Conservation (phyloP, 2,888 invertebrate genomes). For the Tetragonula carbonaria region DNA sequence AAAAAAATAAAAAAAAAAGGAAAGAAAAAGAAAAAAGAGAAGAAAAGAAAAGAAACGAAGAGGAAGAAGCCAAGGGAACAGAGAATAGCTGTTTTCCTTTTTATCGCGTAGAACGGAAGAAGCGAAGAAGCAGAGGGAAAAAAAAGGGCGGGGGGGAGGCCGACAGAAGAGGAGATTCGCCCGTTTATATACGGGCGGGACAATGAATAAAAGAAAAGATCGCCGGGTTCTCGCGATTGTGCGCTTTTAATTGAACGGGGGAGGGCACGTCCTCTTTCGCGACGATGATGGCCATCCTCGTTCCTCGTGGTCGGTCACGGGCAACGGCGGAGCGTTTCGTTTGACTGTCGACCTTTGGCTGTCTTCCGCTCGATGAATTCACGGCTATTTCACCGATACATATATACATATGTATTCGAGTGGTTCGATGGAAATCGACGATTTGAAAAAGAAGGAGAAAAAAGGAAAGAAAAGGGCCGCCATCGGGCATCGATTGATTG, state of each 20-base stretch:
- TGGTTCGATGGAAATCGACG: background rate
- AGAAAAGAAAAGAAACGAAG: background rate
- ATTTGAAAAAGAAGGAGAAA: background rate
- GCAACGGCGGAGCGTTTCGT: conserved; percentile 60
- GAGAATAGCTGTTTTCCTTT: conserved; percentile 36
- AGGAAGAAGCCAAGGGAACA: background rate
- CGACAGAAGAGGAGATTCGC: background rate
- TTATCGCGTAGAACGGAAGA: conserved; percentile 1
- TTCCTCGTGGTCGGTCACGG: conserved; percentile 52
- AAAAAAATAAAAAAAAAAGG: background rate
- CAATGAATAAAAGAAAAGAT: conserved; percentile 32
- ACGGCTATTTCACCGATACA: conserved; percentile 66
- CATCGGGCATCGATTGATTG: background rate
- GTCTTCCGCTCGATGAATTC: background rate
- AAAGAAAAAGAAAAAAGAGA: background rate
- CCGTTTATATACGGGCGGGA: conserved; percentile 5
- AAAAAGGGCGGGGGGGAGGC: background rate
- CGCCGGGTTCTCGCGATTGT: background rate
- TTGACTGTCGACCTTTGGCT: conserved; percentile 44
- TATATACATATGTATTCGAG: background rate
- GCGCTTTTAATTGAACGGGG: conserved; percentile 41
- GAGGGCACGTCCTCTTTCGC: background rate
- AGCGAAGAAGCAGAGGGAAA: conserved; percentile 1
- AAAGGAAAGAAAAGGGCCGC: background rate
- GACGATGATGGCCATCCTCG: background rate